These are phyloP conservation scores for Boloria selene DNA, from an alignment of 2,888 invertebrate genomes.

Conservation along the genomic window DNA sequence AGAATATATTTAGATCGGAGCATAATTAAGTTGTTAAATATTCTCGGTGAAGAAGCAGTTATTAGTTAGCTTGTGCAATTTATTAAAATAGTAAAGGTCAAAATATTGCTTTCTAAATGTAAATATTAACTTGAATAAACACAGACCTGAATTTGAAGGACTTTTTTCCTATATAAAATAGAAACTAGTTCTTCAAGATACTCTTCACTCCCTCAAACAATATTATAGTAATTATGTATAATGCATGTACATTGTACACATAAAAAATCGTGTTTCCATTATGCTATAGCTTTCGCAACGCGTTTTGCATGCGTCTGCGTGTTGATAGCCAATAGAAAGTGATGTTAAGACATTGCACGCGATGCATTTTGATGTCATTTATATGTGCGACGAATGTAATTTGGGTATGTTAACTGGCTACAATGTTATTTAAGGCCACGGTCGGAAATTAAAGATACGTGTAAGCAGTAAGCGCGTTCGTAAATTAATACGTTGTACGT, in stretches of 20 bases:
- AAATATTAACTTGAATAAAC: background rate
- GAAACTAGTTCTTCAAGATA: too few species aligned
- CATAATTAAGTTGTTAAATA: constrained; percentile 6
- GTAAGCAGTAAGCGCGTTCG: background rate
- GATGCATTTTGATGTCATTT: constrained; percentile 31
- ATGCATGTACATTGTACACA: background rate
- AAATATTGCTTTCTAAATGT: background rate
- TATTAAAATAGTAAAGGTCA: background rate
- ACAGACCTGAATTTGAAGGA: too few species aligned
- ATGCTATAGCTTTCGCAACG: constrained; percentile 41
- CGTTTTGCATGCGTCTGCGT: constrained; percentile 39
- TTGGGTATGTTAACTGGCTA: background rate
- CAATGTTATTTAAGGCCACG: background rate
- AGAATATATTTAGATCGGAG: constrained; percentile 11
- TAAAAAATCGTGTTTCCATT: constrained; percentile 28
- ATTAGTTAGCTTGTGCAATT: background rate
- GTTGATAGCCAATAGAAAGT: constrained; percentile 40
- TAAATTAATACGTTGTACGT: too few species aligned
- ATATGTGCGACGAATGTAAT: constrained; percentile 19
- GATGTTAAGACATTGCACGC: constrained; percentile 37
- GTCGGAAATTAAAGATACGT: constrained; percentile 10
- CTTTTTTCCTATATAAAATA: too few species aligned
- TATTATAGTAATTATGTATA: constrained; percentile 10
- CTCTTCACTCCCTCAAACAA: background rate
- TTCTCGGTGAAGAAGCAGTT: background rate